phyloP scores from a whole-genome alignment of 2,113 vertebrate species.

The Pterocles orientalis region DNA sequence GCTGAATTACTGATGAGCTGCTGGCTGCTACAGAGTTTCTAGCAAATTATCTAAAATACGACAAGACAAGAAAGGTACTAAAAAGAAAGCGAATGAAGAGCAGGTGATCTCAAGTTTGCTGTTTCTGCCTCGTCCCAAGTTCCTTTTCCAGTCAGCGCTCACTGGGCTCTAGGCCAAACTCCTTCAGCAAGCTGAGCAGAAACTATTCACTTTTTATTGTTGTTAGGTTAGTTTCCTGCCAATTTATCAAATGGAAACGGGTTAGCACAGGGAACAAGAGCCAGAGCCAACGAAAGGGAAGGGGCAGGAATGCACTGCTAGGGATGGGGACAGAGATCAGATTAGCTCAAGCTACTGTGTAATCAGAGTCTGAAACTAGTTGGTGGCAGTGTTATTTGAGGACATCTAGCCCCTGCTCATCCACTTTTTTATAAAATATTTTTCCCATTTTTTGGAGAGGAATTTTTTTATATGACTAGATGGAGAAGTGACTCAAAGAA shows the following conservation, averaged over 20 bases:
- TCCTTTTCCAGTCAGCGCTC: neutral
- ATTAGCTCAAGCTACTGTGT: neutral
- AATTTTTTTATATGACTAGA: neutral
- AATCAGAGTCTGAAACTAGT: neutral
- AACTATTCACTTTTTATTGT: neutral
- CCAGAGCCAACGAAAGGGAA: neutral
- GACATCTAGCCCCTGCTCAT: neutral
- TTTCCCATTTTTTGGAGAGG: neutral
- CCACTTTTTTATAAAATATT: neutral
- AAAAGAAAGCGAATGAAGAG: neutral
- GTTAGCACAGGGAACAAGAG: neutral
- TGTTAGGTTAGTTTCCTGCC: neutral
- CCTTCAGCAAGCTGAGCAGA: neutral
- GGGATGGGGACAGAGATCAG: neutral
- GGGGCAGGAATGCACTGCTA: neutral
- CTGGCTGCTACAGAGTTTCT: constrained; percentile 11
- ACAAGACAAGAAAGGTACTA: neutral
- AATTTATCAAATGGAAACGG: neutral
- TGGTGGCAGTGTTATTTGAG: neutral
- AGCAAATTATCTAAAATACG: neutral
- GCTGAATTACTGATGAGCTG: constrained; percentile 26
- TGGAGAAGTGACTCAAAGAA: neutral
- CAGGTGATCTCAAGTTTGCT: constrained; percentile 1
- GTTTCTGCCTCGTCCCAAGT: neutral
- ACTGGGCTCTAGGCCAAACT: constrained; percentile 14